Evolutionary conservation across 2,113 vertebrate genomes (phyloP).

Genomic region (Vicugna pacos): DNA sequence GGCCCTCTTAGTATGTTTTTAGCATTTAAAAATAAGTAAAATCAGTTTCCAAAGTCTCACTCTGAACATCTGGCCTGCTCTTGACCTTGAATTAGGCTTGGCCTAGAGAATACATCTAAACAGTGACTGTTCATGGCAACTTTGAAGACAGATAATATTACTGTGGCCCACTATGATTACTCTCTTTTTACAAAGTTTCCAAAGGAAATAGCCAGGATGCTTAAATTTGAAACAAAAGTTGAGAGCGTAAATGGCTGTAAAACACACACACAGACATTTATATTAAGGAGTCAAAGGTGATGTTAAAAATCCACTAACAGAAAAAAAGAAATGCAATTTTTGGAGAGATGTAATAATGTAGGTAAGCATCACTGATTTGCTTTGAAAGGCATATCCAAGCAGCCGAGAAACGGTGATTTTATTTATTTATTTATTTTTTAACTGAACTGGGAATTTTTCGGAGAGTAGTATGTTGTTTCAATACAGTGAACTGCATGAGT

Average conservation of each 20-base stretch:
- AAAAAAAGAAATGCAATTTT: background rate
- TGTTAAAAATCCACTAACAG: constrained; percentile 15
- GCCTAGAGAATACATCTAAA: background rate
- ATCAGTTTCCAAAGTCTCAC: background rate
- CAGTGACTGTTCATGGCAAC: background rate
- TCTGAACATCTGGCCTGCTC: background rate
- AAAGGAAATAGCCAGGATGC: background rate
- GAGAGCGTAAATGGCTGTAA: background rate
- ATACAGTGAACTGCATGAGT: background rate
- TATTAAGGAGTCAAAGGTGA: constrained; percentile 12
- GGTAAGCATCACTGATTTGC: background rate
- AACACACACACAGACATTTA: background rate
- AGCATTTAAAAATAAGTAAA: background rate
- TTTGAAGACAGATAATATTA: background rate
- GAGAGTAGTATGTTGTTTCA: background rate
- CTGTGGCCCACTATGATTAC: background rate
- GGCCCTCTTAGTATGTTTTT: background rate
- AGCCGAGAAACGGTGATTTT: background rate
- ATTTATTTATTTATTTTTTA: background rate
- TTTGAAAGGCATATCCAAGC: background rate
- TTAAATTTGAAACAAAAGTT: constrained; percentile 52
- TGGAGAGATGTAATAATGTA: constrained; percentile 12
- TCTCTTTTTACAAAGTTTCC: constrained; percentile 45
- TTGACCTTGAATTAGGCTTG: background rate
- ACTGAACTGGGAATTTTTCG: background rate